Base-by-base conservation (phyloP, 2,113 vertebrate genomes). In the Hymenochirus boettgeri region DNA sequence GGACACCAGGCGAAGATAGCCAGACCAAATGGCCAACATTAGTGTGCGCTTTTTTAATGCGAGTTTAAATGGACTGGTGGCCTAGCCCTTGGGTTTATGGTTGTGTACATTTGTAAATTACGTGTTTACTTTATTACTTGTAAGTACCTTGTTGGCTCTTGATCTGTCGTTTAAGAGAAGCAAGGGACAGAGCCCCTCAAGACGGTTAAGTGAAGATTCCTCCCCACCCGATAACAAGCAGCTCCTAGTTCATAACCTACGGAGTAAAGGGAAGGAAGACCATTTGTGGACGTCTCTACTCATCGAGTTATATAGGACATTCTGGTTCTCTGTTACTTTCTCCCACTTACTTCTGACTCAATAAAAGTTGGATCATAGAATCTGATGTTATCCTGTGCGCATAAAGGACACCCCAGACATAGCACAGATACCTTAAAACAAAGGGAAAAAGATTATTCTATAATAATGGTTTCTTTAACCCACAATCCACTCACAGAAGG, bases 381-480 rank as follows among this genome's bases (percentile, higher is more conserved):
- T 98, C 89, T 2, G 82, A 77, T 15, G 94, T 84, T 51, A 93
- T 84, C 80, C 80, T 93, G 77, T 94, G 83, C 63, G 92, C 93
- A 77, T 97, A 99, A 80, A 90, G 86, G 95, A 93, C 71, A 91
- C 94, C 37, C 92, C 89, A 50, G 90, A 89, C 91, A 98, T 86
- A 22, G 92, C 93, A 70, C 89, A 90, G 46, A 95, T 72, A 27
- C 94, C 96, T 99, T 53, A 8, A 52, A 52, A 21, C 56, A 9
- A 59, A 35, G 33, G 15, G n/a, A n/a, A n/a, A n/a, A n/a, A n/a
- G n/a, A n/a, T n/a, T n/a, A n/a, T n/a, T n/a, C n/a, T n/a, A n/a
- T n/a, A n/a, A n/a, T n/a, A n/a, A n/a, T n/a, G n/a, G n/a, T n/a
- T n/a, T n/a, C n/a, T n/a, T n/a, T n/a, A n/a, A n/a, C n/a, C n/a